phyloP scores from a whole-genome alignment of 2,888 invertebrate genomes.

The Sesia apiformis region DNA sequence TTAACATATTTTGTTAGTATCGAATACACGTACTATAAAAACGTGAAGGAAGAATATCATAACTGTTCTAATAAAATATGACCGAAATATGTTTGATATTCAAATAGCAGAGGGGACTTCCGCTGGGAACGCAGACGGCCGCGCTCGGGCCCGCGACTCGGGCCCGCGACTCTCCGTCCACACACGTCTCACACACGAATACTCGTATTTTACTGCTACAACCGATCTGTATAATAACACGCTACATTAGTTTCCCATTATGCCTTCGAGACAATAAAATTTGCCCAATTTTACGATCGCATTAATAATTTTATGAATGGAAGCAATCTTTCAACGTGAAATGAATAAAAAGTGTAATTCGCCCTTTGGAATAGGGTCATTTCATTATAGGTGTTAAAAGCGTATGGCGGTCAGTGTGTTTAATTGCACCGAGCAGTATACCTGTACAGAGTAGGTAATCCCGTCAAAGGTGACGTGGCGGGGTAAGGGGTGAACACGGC shows the following conservation, averaged over 20 bases:
- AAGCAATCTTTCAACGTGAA: slow-evolving; percentile 63
- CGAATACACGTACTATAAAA: slow-evolving; percentile 50
- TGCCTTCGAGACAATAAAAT: slow-evolving; percentile 74
- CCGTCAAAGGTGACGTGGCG: slow-evolving; percentile 29
- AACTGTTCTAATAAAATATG: slow-evolving; percentile 68
- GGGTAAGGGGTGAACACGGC: slow-evolving; percentile 5
- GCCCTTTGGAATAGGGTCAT: slow-evolving; percentile 46
- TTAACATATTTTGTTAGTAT: slow-evolving; percentile 50
- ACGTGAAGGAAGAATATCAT: slow-evolving; percentile 66
- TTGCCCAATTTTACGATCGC: slow-evolving; percentile 74
- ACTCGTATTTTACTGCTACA: slow-evolving; percentile 71
- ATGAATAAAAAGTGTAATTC: slow-evolving; percentile 48
- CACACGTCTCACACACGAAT: slow-evolving; percentile 39
- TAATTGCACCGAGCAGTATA: slow-evolving; percentile 12
- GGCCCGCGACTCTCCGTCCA: neutral
- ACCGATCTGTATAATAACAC: slow-evolving; percentile 73
- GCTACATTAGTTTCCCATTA: slow-evolving; percentile 75
- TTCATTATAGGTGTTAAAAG: slow-evolving; percentile 47
- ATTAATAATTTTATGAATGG: slow-evolving; percentile 75
- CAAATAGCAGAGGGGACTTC: slow-evolving; percentile 64
- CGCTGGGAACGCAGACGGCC: slow-evolving; percentile 44
- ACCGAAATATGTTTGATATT: slow-evolving; percentile 68
- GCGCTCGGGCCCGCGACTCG: slow-evolving; percentile 19
- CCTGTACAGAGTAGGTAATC: slow-evolving; percentile 22
- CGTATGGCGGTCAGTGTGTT: slow-evolving; percentile 5